Evolutionary conservation across 2,113 vertebrate genomes (phyloP).

Genomic region (Pelodiscus sinensis): DNA sequence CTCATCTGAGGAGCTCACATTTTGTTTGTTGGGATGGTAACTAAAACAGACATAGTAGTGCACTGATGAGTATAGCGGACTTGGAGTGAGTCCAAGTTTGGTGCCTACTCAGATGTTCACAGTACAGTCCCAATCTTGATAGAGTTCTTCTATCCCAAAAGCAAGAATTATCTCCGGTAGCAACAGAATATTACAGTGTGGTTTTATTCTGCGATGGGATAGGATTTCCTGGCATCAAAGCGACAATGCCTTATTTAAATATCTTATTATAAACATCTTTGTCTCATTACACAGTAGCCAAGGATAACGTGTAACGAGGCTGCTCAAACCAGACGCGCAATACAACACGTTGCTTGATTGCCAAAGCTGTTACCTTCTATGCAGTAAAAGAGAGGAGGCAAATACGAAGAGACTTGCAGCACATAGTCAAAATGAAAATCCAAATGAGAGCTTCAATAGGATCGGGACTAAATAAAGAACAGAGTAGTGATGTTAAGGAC

Average conservation of each 20-base stretch:
- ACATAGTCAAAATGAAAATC: not conserved
- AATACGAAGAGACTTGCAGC: not conserved
- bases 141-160: not conserved
- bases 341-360: not conserved
- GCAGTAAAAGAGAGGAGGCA: not conserved
- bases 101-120: accelerated
- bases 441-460: not conserved
- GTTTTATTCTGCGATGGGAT: not conserved
- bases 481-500: not conserved
- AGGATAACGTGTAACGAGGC: not conserved
- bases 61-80: not conserved
- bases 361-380: not conserved
- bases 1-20: conserved; percentile 1
- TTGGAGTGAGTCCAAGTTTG: not conserved
- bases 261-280: not conserved
- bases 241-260: not conserved
- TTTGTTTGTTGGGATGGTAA: not conserved
- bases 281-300: not conserved
- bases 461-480: not conserved
- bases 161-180: accelerated
- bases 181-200: not conserved
- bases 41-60: not conserved
- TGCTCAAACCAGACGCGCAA: not conserved
- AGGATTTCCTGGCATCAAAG: not conserved
- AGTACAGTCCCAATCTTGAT: not conserved